A percentile compares a stretch with the other conserved stretches of the same genome.
These are phyloP conservation scores for Delphinapterus leucas DNA, from an alignment of 2,113 vertebrate genomes.

Conservation along the genomic window DNA sequence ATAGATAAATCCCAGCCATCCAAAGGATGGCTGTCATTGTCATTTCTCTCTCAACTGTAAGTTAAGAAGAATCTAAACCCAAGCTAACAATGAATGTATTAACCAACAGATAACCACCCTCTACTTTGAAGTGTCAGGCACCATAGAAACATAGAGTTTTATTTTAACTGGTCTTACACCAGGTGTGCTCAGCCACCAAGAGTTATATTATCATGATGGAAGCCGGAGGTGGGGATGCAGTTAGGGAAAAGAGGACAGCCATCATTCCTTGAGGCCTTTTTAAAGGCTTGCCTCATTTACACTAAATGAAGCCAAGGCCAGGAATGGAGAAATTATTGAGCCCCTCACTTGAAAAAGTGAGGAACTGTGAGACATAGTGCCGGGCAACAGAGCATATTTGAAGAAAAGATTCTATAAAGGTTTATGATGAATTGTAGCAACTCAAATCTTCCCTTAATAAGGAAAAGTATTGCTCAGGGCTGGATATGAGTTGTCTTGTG, in stretches of 20 bases:
- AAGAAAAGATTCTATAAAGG: constrained; percentile 60
- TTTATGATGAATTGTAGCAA: constrained; percentile 63
- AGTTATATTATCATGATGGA: constrained; percentile 64
- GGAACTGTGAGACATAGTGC: constrained; percentile 51
- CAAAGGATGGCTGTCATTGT: neutral
- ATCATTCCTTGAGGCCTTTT: constrained; percentile 66
- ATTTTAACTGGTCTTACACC: constrained; percentile 43
- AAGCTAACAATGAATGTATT: neutral
- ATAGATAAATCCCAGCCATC: neutral
- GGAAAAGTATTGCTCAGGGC: constrained; percentile 54
- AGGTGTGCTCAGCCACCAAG: constrained; percentile 31
- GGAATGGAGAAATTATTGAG: constrained; percentile 63
- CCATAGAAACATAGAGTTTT: neutral
- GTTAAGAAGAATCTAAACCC: constrained; percentile 9
- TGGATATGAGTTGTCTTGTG: neutral
- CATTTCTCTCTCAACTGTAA: neutral
- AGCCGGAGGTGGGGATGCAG: neutral
- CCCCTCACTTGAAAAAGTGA: constrained; percentile 57
- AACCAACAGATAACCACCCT: neutral
- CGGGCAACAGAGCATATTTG: constrained; percentile 47
- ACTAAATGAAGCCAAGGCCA: constrained; percentile 45
- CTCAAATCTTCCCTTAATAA: constrained; percentile 50
- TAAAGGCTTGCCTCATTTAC: constrained; percentile 61
- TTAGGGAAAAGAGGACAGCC: constrained; percentile 39
- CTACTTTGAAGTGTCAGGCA: neutral